A percentile compares a stretch with the other conserved stretches of the same genome.
These are phyloP conservation scores for Sphinx pinastri DNA, from an alignment of 2,888 invertebrate species.

Conservation along the genomic window DNA sequence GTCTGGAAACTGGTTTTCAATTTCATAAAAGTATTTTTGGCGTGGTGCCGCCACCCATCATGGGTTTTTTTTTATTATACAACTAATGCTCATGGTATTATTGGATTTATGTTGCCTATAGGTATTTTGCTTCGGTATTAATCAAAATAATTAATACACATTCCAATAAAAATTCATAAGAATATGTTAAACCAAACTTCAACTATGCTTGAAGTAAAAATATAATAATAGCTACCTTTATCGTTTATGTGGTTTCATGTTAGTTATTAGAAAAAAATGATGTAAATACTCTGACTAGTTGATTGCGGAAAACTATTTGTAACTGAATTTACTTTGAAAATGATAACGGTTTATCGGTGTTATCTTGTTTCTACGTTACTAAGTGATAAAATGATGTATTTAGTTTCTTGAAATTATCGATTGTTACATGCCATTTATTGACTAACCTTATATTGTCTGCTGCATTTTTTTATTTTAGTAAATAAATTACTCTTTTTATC, in stretches of 20 bases:
- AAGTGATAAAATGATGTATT: conserved; percentile 32
- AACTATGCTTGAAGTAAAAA: too few species aligned
- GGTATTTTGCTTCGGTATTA: too few species aligned
- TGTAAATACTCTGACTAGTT: not conserved
- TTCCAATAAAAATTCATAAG: too few species aligned
- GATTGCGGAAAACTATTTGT: not conserved
- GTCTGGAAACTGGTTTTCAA: conserved; percentile 6
- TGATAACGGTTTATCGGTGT: conserved; percentile 30
- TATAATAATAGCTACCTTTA: too few species aligned
- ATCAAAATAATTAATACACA: too few species aligned
- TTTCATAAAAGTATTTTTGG: conserved; percentile 9
- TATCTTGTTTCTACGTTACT: conserved; percentile 33
- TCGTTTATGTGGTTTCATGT: too few species aligned
- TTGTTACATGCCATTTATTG: conserved; percentile 26
- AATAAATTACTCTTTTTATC: not conserved
- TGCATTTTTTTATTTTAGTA: conserved; percentile 11
- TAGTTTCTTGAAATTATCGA: conserved; percentile 31
- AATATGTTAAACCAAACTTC: too few species aligned
- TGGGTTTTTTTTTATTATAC: not conserved
- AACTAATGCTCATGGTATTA: not conserved
- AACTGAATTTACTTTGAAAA: conserved; percentile 16
- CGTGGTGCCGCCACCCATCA: not conserved
- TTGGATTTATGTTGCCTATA: too few species aligned
- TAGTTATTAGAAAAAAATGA: too few species aligned
- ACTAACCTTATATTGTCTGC: not conserved